These are phyloP conservation scores for Bedellia somnulentella DNA, from an alignment of 2,888 invertebrate genomes.

Conservation along the genomic window DNA sequence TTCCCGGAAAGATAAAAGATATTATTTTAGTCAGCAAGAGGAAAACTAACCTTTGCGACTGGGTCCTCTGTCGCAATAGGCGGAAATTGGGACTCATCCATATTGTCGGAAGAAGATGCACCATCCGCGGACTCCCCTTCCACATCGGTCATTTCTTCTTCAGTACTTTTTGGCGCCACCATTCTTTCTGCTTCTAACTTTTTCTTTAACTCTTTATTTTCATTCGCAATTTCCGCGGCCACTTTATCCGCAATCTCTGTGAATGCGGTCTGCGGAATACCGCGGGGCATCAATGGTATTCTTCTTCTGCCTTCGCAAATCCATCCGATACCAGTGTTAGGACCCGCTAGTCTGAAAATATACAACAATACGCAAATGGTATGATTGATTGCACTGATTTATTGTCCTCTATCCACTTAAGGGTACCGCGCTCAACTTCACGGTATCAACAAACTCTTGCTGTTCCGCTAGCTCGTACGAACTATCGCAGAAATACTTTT, in stretches of 20 bases:
- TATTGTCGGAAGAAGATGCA: conserved; percentile 22
- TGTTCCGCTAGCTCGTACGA: no score
- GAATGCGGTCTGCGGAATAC: conserved; percentile 83
- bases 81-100: conserved; percentile 29
- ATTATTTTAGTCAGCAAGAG: neutral
- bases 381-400: no score
- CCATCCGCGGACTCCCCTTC: conserved; percentile 33
- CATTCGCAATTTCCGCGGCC: conserved; percentile 48
- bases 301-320: conserved; percentile 82
- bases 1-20: neutral
- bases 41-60: conserved; percentile 28
- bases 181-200: conserved; percentile 37
- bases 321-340: conserved; percentile 76
- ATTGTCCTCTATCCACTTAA: no score
- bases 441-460: no score
- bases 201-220: conserved; percentile 37
- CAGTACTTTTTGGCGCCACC: conserved; percentile 29
- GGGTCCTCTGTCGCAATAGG: conserved; percentile 52
- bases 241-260: conserved; percentile 81
- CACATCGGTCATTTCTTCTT: conserved; percentile 27
- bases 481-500: no score
- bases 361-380: no score
- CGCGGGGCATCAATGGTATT: conserved; percentile 80
- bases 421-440: no score
- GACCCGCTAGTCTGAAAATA: conserved; percentile 62